These are phyloP conservation scores for Agrilus mali DNA, from an alignment of 2,888 invertebrate genomes.

Conservation along the genomic window DNA sequence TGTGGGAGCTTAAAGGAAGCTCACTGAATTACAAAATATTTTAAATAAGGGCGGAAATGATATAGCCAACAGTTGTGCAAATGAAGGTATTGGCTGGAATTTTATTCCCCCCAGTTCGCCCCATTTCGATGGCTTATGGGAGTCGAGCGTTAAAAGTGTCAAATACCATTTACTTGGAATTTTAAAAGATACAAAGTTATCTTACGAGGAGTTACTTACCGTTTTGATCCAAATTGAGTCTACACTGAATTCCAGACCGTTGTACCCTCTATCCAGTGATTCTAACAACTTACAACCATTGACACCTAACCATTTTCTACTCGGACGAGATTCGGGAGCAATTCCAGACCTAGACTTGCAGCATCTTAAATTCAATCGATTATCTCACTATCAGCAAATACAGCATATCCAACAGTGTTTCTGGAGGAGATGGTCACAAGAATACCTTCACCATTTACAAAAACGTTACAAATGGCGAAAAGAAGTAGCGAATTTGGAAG, in stretches of 20 bases:
- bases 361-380: too few relatives aligned
- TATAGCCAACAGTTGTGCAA: background rate
- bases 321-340: background rate
- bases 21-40: slow-evolving; percentile 5
- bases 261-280: background rate
- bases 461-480: too few relatives aligned
- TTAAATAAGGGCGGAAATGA: background rate
- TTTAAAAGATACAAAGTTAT: background rate
- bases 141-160: background rate
- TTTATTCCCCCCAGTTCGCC: background rate
- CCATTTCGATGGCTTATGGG: background rate
- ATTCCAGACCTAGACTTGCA: background rate
- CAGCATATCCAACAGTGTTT: too few relatives aligned
- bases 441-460: too few relatives aligned
- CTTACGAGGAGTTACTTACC: background rate
- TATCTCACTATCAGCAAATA: background rate
- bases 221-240: background rate
- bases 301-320: background rate
- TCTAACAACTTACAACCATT: background rate
- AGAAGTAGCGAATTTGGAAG: too few relatives aligned
- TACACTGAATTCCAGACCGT: background rate
- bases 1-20: slow-evolving; percentile 2
- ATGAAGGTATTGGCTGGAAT: background rate
- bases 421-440: too few relatives aligned
- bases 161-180: background rate